These are phyloP conservation scores for Amphiprion clarkii DNA, from an alignment of 2,797 vertebrate species.

Conservation along the genomic window DNA sequence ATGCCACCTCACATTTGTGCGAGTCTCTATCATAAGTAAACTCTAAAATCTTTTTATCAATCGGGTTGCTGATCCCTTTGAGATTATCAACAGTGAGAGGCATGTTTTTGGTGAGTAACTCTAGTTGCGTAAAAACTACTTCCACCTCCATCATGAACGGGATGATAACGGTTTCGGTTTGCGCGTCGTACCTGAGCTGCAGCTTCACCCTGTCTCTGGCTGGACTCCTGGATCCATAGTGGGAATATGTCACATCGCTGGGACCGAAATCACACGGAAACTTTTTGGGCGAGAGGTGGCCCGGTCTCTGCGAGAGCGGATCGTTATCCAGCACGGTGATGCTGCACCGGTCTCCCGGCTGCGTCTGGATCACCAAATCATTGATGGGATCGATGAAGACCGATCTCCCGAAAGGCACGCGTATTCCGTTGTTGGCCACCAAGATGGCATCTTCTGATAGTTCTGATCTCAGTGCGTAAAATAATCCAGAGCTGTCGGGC, in stretches of 20 bases:
- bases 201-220: conserved; percentile 90
- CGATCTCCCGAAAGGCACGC: conserved; percentile 92
- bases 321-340: conserved; percentile 93
- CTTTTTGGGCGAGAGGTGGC: conserved; percentile 91
- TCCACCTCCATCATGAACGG: conserved; percentile 95
- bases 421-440: conserved; percentile 92
- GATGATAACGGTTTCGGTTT: conserved; percentile 89
- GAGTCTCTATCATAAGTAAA: conserved; percentile 89
- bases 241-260: conserved; percentile 91
- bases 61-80: conserved; percentile 88
- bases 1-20: conserved; percentile 88
- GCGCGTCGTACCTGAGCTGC: conserved; percentile 95
- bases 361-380: conserved; percentile 94
- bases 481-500: conserved; percentile 78
- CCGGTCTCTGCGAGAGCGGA: conserved; percentile 92
- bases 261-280: conserved; percentile 95
- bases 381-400: conserved; percentile 92
- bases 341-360: conserved; percentile 92
- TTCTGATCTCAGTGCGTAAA: conserved; percentile 84
- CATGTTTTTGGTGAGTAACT: conserved; percentile 93
- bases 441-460: conserved; percentile 88
- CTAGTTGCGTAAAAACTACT: conserved; percentile 95
- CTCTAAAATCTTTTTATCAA: conserved; percentile 89
- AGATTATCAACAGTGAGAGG: conserved; percentile 90
- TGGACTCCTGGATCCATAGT: conserved; percentile 94